phyloP scores from a whole-genome alignment of 2,113 vertebrate species.

The Tychaedon coryphoeus region DNA sequence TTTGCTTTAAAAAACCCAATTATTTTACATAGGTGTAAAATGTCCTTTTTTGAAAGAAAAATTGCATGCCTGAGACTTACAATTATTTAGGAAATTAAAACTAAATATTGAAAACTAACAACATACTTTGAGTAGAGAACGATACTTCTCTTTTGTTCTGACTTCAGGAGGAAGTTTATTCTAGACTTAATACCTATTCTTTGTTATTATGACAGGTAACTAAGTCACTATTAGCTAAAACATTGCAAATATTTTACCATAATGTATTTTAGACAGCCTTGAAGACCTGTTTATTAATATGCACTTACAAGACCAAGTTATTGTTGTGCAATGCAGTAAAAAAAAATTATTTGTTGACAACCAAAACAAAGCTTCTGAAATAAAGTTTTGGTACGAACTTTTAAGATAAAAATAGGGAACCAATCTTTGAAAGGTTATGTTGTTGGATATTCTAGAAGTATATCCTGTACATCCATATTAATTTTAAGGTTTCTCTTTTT shows the following conservation, averaged over 20 bases:
- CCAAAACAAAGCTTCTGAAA: not conserved
- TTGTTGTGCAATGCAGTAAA: not conserved
- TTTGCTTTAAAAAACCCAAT: not conserved
- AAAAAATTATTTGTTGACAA: not conserved
- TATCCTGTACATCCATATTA: not conserved
- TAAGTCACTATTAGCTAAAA: not conserved
- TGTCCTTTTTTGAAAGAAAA: not conserved
- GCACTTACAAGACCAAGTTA: not conserved
- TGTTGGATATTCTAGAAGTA: not conserved
- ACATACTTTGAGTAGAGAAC: not conserved
- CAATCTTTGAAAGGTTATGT: not conserved
- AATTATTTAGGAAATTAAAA: not conserved
- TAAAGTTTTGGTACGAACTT: not conserved
- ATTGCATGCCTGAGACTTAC: not conserved
- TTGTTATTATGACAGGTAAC: not conserved
- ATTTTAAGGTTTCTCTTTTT: not conserved
- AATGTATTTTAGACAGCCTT: not conserved
- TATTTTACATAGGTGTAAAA: not conserved
- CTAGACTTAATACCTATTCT: not conserved
- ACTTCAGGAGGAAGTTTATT: not conserved
- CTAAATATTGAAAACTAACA: not conserved
- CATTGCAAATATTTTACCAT: not conserved
- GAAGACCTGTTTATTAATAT: not conserved
- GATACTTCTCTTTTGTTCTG: not conserved
- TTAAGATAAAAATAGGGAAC: not conserved